Evolutionary conservation across 2,888 invertebrate genomes (phyloP).

Genomic region (Scaeva pyrastri): DNA sequence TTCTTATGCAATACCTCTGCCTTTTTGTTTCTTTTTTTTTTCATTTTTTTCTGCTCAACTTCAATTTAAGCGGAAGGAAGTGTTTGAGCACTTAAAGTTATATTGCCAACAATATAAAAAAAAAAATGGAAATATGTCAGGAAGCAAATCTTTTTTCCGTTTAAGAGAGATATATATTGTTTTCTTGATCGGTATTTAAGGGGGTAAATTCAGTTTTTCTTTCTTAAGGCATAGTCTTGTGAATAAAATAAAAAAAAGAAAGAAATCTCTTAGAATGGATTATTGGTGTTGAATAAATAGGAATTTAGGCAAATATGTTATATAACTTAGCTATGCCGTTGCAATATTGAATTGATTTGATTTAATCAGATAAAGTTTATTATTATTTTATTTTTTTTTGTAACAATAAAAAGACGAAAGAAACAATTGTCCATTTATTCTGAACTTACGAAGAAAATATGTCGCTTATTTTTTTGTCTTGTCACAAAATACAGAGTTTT

Average conservation of each 20-base stretch:
- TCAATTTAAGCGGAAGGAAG: slow-evolving; percentile 2
- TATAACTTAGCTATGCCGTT: no score
- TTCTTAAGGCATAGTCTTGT: neutral
- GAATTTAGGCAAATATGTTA: no score
- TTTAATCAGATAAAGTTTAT: no score
- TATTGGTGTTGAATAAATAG: neutral
- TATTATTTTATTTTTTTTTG: no score
- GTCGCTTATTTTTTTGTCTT: no score
- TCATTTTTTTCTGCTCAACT: neutral
- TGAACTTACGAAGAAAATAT: no score
- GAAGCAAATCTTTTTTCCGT: neutral
- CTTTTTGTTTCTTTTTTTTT: neutral
- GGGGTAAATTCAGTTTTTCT: neutral
- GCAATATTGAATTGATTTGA: no score
- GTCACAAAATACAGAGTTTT: no score
- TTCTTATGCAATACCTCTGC: neutral
- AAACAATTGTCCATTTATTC: no score
- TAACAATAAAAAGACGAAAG: no score
- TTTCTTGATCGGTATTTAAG: neutral
- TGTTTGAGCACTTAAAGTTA: neutral
- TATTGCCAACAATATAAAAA: neutral
- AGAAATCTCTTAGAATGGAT: neutral
- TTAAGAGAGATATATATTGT: neutral
- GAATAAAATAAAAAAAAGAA: neutral
- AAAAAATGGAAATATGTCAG: neutral